phyloP scores from a whole-genome alignment of 1,140 invertebrate genomes.

The Probaryconus sp. region DNA sequence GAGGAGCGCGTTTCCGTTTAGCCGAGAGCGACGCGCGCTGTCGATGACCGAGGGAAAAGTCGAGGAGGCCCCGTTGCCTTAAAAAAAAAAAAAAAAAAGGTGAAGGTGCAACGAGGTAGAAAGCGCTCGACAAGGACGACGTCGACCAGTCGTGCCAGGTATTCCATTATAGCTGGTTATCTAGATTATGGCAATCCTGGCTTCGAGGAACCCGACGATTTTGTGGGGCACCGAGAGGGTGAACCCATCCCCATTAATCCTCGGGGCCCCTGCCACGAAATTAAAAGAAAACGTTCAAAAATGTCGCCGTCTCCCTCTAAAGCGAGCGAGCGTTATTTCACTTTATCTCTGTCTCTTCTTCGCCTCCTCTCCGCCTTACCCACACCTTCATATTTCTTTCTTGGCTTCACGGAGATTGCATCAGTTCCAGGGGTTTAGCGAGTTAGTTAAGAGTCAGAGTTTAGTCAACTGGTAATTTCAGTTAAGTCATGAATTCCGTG shows the following conservation, averaged over 20 bases:
- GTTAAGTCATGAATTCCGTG: no score
- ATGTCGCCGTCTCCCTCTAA: neutral
- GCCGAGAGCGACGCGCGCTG: conserved; percentile 30
- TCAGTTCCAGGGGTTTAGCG: no score
- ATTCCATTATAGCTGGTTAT: conserved; percentile 76
- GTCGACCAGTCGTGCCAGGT: conserved; percentile 68
- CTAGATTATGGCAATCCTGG: conserved; percentile 76
- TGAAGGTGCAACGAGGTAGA: conserved; percentile 73
- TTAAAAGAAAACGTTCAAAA: conserved; percentile 66
- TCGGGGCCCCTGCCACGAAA: conserved; percentile 56
- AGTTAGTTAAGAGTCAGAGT: no score
- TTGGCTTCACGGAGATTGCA: no score
- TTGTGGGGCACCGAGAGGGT: conserved; percentile 50
- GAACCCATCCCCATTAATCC: conserved; percentile 57
- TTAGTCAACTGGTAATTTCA: no score
- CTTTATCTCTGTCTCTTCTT: no score
- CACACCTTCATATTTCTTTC: no score
- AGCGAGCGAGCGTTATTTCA: no score
- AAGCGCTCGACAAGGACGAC: conserved; percentile 60
- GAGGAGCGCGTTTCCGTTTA: conserved; percentile 26
- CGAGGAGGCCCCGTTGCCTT: conserved; percentile 32
- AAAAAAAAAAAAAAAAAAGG: conserved; percentile 61
- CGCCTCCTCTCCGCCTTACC: no score
- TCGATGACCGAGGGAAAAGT: conserved; percentile 50
- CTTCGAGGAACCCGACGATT: conserved; percentile 68